Evolutionary conservation across 2,113 vertebrate genomes (phyloP).

Genomic region (Pygoscelis antarcticus): DNA sequence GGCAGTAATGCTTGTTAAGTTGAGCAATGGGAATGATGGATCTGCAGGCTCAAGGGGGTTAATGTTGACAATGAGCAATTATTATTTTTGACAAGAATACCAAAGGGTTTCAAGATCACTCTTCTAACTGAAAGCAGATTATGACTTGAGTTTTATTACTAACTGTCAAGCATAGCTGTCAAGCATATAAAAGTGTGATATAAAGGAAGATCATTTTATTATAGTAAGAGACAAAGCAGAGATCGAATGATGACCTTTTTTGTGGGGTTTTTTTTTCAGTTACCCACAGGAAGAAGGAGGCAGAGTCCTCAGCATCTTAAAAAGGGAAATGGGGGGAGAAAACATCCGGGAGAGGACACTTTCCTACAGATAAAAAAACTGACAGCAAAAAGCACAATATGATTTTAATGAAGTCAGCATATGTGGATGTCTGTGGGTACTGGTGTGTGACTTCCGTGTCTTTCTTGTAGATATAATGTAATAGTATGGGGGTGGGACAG

Average conservation of each 20-base stretch:
- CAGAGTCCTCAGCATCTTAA: constrained; percentile 24
- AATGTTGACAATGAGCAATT: constrained; percentile 54
- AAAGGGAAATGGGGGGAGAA: constrained; percentile 39
- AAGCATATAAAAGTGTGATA: constrained; percentile 68
- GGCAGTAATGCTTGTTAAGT: not conserved
- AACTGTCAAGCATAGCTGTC: constrained; percentile 68
- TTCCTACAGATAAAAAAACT: constrained; percentile 38
- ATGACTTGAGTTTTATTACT: constrained; percentile 67
- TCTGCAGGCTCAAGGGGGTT: constrained; percentile 46
- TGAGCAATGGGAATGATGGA: not conserved
- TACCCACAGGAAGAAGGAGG: constrained; percentile 62
- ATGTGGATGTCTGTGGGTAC: constrained; percentile 50
- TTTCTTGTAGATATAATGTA: constrained; percentile 42
- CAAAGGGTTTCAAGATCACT: constrained; percentile 65
- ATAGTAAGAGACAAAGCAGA: constrained; percentile 62
- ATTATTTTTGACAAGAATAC: constrained; percentile 63
- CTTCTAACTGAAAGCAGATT: constrained; percentile 69
- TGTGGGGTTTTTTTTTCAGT: constrained; percentile 60
- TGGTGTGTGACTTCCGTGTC: constrained; percentile 45
- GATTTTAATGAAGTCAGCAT: constrained; percentile 69
- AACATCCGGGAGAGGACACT: constrained; percentile 50
- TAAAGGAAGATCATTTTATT: constrained; percentile 70
- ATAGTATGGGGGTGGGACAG: not conserved
- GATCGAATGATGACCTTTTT: constrained; percentile 57
- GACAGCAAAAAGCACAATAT: constrained; percentile 34